Evolutionary conservation across 2,797 vertebrate species (phyloP).

Genomic region (Tenualosa ilisha): DNA sequence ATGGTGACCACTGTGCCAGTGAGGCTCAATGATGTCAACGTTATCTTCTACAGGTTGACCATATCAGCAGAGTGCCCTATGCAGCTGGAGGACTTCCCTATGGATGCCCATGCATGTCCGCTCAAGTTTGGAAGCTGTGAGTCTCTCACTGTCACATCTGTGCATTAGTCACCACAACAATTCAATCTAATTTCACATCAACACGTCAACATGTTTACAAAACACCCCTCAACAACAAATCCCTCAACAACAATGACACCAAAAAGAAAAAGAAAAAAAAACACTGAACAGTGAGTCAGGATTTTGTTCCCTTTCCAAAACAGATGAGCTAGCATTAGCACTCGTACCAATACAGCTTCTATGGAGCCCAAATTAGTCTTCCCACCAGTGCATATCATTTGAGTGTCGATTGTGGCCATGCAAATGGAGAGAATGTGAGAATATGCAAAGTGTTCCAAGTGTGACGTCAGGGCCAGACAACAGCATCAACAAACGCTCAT

Average conservation of each 20-base stretch:
- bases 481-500: not conserved
- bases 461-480: not conserved
- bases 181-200: no score
- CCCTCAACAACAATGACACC: no score
- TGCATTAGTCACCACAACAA: not conserved
- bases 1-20: not conserved
- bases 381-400: not conserved
- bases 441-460: not conserved
- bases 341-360: not conserved
- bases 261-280: no score
- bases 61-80: conserved; percentile 98
- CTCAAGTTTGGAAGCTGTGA: conserved; percentile 99
- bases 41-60: conserved; percentile 80
- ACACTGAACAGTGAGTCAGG: not conserved
- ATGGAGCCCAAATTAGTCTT: not conserved
- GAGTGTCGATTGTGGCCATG: not conserved
- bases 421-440: not conserved
- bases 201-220: not conserved
- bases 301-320: not conserved
- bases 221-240: not conserved
- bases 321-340: not conserved
- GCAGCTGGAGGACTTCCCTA: conserved; percentile 98
- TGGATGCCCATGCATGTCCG: conserved; percentile 97
- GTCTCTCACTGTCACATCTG: conserved; percentile 58
- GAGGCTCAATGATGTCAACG: not conserved